Conservation (phyloP, 35 echinoderm and acorn worm genomes). For the Anneissia japonica region DNA sequence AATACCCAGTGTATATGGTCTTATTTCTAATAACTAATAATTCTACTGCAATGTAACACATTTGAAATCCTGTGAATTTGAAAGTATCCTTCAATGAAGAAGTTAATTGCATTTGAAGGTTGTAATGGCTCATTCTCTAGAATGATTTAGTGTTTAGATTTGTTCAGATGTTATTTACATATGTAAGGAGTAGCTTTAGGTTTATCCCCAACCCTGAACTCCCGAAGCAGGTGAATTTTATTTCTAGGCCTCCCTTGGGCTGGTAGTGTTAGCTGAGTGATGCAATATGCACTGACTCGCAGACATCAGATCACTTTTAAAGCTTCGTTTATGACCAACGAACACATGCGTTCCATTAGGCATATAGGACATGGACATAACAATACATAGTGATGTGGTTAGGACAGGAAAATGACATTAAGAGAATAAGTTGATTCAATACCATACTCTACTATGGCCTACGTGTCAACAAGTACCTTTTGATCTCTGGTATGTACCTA, state of each 20-base stretch:
- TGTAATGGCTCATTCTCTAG: neutral
- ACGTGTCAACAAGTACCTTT: too few species aligned
- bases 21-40: too few species aligned
- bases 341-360: neutral
- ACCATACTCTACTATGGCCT: too few species aligned
- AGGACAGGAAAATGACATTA: neutral
- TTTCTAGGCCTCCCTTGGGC: neutral
- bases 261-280: neutral
- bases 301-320: neutral
- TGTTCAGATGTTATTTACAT: neutral
- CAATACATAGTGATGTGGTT: neutral
- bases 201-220: conserved; percentile 1
- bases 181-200: neutral
- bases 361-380: neutral
- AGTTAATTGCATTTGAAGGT: neutral
- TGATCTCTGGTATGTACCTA: too few species aligned
- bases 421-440: neutral
- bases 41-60: too few species aligned
- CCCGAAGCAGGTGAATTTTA: neutral
- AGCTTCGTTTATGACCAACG: neutral
- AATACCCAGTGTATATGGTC: too few species aligned
- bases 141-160: neutral
- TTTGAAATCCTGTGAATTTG: neutral
- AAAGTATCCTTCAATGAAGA: neutral
- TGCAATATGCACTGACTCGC: neutral